These are phyloP conservation scores for Propsilocerus akamusi DNA, from an alignment of 1,140 invertebrate genomes.

Conservation along the genomic window DNA sequence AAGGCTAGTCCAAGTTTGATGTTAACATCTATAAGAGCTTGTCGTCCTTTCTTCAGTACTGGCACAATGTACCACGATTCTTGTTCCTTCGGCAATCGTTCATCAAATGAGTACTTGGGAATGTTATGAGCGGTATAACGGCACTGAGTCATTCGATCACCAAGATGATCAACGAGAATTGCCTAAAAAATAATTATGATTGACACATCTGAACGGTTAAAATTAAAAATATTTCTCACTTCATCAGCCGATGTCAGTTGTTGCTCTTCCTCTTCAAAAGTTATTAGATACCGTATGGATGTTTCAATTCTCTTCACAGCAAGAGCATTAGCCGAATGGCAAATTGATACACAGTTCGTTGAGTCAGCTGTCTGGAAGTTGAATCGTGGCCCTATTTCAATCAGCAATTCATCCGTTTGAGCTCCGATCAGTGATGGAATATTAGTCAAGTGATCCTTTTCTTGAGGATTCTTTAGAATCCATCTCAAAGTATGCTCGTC, in stretches of 20 bases:
- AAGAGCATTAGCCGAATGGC: slow-evolving; percentile 55
- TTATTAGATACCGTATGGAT: slow-evolving; percentile 59
- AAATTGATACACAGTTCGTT: slow-evolving; percentile 89
- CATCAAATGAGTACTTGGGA: slow-evolving; percentile 48
- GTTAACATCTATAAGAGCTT: slow-evolving; percentile 70
- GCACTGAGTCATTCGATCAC: slow-evolving; percentile 68
- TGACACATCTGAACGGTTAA: neutral
- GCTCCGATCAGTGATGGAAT: slow-evolving; percentile 24
- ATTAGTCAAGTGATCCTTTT: slow-evolving; percentile 29
- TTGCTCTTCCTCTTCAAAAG: slow-evolving; percentile 23
- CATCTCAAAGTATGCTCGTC: slow-evolving; percentile 41
- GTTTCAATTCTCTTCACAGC: slow-evolving; percentile 62
- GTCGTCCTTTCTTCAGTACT: slow-evolving; percentile 50
- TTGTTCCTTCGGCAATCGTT: slow-evolving; percentile 36
- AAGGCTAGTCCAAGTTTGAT: slow-evolving; percentile 68
- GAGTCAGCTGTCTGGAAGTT: slow-evolving; percentile 91
- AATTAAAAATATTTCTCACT: slow-evolving; percentile 8
- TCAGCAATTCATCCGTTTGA: slow-evolving; percentile 27
- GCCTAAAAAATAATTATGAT: slow-evolving; percentile 15
- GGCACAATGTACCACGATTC: slow-evolving; percentile 71
- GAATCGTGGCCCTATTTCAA: slow-evolving; percentile 66
- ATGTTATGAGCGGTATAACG: slow-evolving; percentile 44
- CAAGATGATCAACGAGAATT: slow-evolving; percentile 38
- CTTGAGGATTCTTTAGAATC: slow-evolving; percentile 46
- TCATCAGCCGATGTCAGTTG: slow-evolving; percentile 23